Evolutionary conservation across 35 echinoderm and acorn worm species (phyloP).

Genomic region (Chiridota heheva): DNA sequence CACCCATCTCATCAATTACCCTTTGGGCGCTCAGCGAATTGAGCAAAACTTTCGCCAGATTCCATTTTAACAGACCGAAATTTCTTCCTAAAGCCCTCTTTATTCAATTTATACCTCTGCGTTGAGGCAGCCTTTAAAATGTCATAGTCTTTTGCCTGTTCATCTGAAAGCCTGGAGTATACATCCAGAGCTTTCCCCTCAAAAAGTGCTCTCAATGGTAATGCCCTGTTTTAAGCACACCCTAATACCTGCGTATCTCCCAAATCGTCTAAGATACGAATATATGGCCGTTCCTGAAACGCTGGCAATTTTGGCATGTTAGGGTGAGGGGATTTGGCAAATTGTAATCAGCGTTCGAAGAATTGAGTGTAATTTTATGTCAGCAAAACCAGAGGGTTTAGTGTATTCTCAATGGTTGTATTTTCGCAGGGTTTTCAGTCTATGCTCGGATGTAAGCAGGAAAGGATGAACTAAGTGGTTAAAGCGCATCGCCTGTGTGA

Average conservation of each 20-base stretch:
- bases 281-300: too few species aligned
- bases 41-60: slow-evolving; percentile 11
- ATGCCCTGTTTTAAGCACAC: neutral
- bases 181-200: slow-evolving; percentile 51
- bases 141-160: slow-evolving; percentile 26
- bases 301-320: too few species aligned
- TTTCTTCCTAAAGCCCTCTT: slow-evolving; percentile 51
- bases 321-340: too few species aligned
- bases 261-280: slow-evolving; percentile 36
- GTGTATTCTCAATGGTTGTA: too few species aligned
- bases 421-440: too few species aligned
- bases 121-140: slow-evolving; percentile 23
- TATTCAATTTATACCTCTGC: slow-evolving; percentile 19
- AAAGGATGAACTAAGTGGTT: too few species aligned
- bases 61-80: slow-evolving; percentile 42
- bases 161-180: slow-evolving; percentile 27
- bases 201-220: too few species aligned
- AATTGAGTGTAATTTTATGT: too few species aligned
- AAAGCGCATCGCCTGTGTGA: too few species aligned
- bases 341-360: too few species aligned
- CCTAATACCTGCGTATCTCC: slow-evolving; percentile 7
- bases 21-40: slow-evolving; percentile 36
- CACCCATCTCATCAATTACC: slow-evolving; percentile 49
- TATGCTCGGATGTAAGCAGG: too few species aligned
- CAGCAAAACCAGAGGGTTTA: too few species aligned